phyloP scores from a whole-genome alignment of 2,888 invertebrate genomes.

The Folsomia manolachei region DNA sequence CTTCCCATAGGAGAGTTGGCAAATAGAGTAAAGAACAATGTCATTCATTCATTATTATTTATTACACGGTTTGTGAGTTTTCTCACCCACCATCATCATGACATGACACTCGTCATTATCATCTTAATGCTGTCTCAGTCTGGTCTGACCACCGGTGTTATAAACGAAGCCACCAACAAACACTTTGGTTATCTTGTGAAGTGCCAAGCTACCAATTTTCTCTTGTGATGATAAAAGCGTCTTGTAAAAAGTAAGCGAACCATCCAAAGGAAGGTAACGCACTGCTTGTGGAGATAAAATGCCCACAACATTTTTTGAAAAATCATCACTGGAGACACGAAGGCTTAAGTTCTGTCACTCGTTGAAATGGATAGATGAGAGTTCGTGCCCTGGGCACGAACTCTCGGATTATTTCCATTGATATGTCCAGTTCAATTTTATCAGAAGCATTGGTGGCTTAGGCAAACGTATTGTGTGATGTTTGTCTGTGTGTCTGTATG shows the following conservation, averaged over 20 bases:
- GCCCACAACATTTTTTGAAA: slow-evolving; percentile 1
- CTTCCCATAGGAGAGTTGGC: too few species aligned
- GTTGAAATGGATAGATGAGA: slow-evolving; percentile 46
- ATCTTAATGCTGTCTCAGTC: background rate
- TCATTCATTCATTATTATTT: background rate
- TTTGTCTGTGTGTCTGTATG: too few species aligned
- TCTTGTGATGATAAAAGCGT: background rate
- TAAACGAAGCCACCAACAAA: background rate
- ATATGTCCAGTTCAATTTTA: too few species aligned
- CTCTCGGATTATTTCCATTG: slow-evolving; percentile 47
- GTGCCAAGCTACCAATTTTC: background rate
- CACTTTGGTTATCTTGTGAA: background rate
- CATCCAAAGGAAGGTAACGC: background rate
- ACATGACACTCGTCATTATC: background rate
- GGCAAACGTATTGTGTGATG: too few species aligned
- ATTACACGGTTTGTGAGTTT: background rate
- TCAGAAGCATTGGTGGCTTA: too few species aligned
- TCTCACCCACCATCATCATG: background rate
- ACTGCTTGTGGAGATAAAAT: background rate
- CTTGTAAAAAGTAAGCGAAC: background rate
- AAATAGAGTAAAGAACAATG: too few species aligned
- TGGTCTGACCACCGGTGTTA: background rate
- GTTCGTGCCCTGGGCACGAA: slow-evolving; percentile 50
- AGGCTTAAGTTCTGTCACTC: slow-evolving; percentile 17
- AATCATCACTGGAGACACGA: slow-evolving; percentile 14